Evolutionary conservation across 53 echinoderm and acorn worm genomes (phyloP).

Genomic region (Astropecten irregularis): DNA sequence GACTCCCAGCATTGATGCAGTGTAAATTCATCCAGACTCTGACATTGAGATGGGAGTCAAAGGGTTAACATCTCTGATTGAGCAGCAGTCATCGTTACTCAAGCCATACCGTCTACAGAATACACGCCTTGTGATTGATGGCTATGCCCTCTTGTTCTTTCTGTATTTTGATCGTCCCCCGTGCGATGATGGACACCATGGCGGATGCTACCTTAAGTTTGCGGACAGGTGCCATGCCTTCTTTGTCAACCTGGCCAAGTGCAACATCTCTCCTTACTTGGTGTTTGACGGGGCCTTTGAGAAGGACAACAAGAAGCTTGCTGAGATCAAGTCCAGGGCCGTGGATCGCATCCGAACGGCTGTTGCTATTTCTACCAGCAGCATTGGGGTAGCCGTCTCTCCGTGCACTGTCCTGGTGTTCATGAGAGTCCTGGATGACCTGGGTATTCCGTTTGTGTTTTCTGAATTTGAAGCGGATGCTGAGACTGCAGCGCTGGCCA

Average conservation of each 20-base stretch:
- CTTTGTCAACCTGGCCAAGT: constrained; percentile 62
- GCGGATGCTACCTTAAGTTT: constrained; percentile 77
- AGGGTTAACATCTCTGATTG: constrained; percentile 80
- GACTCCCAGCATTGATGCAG: too few species aligned
- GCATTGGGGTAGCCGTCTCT: constrained; percentile 52
- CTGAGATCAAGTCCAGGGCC: constrained; percentile 61
- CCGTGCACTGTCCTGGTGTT: constrained; percentile 49
- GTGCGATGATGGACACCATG: constrained; percentile 79
- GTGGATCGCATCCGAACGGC: constrained; percentile 57
- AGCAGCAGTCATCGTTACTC: constrained; percentile 59
- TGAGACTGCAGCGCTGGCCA: constrained; percentile 79
- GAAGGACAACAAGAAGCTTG: constrained; percentile 79
- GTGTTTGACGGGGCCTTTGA: constrained; percentile 91
- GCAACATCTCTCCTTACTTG: constrained; percentile 68
- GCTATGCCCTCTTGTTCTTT: constrained; percentile 68
- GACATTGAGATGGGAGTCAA: constrained; percentile 96
- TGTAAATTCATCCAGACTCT: too few species aligned
- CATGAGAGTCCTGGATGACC: constrained; percentile 66
- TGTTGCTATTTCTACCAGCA: constrained; percentile 42
- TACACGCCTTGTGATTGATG: constrained; percentile 81
- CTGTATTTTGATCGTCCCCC: constrained; percentile 20
- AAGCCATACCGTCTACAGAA: constrained; percentile 54
- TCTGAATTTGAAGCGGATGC: constrained; percentile 95
- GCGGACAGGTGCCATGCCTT: constrained; percentile 60
- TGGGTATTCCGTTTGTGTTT: constrained; percentile 61